A percentile compares a stretch with the other conserved stretches of the same genome.
Conservation (phyloP, 1,140 invertebrate genomes). For the Tetraneura akinire region DNA sequence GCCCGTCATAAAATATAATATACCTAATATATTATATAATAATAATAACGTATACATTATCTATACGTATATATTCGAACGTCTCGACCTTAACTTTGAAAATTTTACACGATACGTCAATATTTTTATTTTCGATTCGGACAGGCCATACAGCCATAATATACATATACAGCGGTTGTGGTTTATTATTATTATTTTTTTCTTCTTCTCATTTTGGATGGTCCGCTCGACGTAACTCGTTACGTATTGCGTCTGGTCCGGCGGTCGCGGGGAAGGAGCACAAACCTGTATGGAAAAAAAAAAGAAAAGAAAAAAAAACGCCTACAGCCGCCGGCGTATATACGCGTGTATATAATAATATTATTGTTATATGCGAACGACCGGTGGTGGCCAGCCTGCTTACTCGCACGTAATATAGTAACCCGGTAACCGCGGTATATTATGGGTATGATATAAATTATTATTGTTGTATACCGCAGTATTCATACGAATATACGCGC, state of each 20-base stretch:
- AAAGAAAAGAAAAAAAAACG: background rate
- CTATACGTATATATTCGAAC: conserved; percentile 24
- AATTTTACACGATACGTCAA: background rate
- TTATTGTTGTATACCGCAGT: background rate
- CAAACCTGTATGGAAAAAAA: background rate
- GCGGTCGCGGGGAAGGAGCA: background rate
- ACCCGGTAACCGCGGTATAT: conserved; percentile 4
- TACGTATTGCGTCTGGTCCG: conserved; percentile 40
- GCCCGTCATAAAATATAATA: background rate
- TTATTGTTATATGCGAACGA: too few species aligned
- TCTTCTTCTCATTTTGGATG: background rate
- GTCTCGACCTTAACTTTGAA: conserved; percentile 46
- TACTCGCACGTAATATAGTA: too few species aligned
- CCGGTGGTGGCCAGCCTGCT: background rate
- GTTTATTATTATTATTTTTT: background rate
- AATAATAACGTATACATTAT: background rate
- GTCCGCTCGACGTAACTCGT: conserved; percentile 23
- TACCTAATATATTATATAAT: too few species aligned
- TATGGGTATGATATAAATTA: background rate
- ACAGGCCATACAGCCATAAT: too few species aligned
- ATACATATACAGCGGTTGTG: background rate
- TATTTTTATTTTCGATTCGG: conserved; percentile 3
- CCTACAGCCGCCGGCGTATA: background rate
- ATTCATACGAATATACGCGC: background rate
- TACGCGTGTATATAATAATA: background rate